phyloP scores from a whole-genome alignment of 2,113 vertebrate genomes.

The Cercopithecus mona region DNA sequence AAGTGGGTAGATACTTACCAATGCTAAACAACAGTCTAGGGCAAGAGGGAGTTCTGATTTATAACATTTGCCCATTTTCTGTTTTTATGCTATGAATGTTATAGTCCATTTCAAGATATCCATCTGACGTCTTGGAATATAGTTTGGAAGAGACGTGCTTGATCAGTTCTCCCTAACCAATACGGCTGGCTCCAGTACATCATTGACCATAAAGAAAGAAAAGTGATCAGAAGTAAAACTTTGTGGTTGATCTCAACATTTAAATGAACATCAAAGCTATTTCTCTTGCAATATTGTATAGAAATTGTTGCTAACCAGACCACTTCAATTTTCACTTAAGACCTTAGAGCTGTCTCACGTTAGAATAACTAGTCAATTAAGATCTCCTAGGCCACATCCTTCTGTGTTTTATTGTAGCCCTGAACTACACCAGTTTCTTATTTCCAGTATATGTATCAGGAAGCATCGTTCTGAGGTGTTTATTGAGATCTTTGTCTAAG shows the following conservation, averaged over 20 bases:
- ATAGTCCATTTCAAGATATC: background rate
- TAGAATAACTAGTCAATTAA: background rate
- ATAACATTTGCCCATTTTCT: background rate
- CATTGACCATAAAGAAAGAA: background rate
- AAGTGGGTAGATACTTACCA: background rate
- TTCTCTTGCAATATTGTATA: background rate
- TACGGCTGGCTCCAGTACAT: background rate
- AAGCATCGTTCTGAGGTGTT: background rate
- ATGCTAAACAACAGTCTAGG: background rate
- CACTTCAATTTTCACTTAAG: background rate
- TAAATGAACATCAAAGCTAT: background rate
- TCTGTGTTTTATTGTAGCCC: background rate
- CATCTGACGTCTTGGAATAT: background rate
- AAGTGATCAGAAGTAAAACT: background rate
- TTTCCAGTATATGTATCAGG: background rate
- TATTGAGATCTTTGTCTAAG: background rate
- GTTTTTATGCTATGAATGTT: background rate
- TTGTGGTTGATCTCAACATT: background rate
- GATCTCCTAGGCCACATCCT: background rate
- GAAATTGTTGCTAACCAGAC: background rate
- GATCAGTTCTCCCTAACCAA: too few relatives aligned
- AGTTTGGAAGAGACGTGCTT: background rate
- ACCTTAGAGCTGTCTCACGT: background rate
- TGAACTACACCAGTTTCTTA: background rate
- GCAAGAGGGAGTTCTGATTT: background rate